A percentile compares a stretch with the other conserved stretches of the same genome.
Evolutionary conservation across 2,797 vertebrate species (phyloP).

Genomic region (Phataginus tetradactyla): DNA sequence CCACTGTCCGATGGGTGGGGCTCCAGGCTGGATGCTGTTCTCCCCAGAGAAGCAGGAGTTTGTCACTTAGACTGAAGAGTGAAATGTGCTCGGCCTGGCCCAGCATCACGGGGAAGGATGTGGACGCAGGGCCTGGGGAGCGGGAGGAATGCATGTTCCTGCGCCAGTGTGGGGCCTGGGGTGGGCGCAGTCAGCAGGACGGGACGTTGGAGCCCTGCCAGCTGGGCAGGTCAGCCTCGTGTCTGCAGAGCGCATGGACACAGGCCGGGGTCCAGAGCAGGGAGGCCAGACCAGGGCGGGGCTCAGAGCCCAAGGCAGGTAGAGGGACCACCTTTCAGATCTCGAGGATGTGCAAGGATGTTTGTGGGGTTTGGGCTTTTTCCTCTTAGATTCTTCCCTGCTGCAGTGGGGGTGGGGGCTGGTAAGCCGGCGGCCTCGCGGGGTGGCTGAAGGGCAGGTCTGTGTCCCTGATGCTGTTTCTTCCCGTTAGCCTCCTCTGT

Average conservation of each 20-base stretch:
- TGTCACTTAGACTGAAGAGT: neutral
- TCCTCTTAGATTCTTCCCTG: neutral
- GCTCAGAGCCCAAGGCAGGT: too few relatives aligned
- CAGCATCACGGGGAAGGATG: too few relatives aligned
- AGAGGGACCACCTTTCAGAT: neutral
- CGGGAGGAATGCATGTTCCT: fast-evolving
- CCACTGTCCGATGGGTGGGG: neutral
- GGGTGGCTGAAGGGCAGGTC: too few relatives aligned
- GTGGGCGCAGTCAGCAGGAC: fast-evolving
- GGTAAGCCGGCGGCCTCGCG: neutral
- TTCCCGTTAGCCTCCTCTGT: neutral
- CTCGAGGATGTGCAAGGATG: neutral
- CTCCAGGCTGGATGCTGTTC: too few relatives aligned
- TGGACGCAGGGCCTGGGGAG: too few relatives aligned
- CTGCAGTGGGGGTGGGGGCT: too few relatives aligned
- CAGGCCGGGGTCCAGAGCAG: fast-evolving
- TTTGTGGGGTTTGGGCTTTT: too few relatives aligned
- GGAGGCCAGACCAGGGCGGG: neutral
- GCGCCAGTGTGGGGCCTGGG: fast-evolving
- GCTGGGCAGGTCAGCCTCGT: neutral
- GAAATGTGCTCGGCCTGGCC: fast-evolving
- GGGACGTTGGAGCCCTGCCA: neutral
- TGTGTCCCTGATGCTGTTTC: neutral
- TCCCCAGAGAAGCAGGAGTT: neutral
- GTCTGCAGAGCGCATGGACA: neutral